Evolutionary conservation across 2,113 vertebrate genomes (phyloP).

Genomic region (Brienomyrus brachyistius): DNA sequence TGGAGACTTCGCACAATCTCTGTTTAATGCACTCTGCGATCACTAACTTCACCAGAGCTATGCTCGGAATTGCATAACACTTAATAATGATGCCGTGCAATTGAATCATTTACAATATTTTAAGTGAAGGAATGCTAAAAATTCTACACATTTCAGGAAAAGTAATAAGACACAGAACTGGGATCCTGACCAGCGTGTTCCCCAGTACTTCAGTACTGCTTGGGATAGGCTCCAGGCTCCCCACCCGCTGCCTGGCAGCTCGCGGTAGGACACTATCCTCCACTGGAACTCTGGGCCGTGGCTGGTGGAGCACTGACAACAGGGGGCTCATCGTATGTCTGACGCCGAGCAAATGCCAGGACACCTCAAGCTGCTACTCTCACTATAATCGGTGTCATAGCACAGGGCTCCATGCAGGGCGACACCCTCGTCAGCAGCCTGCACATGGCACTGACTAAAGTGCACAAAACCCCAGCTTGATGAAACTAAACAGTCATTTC

Average conservation of each 20-base stretch:
- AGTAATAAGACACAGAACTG: not conserved
- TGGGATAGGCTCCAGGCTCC: not conserved
- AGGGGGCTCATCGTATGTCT: constrained; percentile 14
- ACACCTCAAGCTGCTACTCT: not conserved
- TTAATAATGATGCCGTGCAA: not conserved
- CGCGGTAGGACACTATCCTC: constrained; percentile 69
- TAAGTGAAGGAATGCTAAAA: not conserved
- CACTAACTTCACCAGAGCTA: not conserved
- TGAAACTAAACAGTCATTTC: no score
- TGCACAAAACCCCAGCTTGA: no score
- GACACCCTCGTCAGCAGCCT: no score
- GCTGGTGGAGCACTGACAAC: constrained; percentile 70
- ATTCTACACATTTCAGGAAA: not conserved
- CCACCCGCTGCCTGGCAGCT: constrained; percentile 19
- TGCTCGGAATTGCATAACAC: not conserved
- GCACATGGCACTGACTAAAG: no score
- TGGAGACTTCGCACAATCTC: not conserved
- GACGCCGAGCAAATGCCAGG: not conserved
- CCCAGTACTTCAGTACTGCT: not conserved
- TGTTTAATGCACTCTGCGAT: not conserved
- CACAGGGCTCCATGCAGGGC: no score
- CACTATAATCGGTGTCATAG: not conserved
- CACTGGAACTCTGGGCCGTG: constrained; percentile 67
- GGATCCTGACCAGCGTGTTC: not conserved
- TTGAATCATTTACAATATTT: not conserved